Conservation (phyloP, 1,140 invertebrate species). For the Nephila pilipes region DNA sequence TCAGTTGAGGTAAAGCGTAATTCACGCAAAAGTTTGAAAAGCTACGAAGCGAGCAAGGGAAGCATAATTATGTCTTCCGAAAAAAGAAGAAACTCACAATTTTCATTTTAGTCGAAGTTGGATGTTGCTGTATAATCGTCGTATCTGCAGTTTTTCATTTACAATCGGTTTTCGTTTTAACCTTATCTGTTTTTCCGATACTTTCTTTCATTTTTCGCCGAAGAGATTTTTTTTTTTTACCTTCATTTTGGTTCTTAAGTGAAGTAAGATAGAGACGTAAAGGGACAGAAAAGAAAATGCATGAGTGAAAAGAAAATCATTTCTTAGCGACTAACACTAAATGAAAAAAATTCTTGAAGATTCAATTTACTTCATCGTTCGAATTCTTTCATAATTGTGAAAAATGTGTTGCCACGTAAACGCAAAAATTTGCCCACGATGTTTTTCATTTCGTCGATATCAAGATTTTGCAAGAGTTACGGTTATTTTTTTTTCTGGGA, state of each 20-base stretch:
- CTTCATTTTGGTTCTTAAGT: background rate
- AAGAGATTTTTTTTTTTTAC: background rate
- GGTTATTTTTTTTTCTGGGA: background rate
- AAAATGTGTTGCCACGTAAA: background rate
- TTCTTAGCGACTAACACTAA: conserved; percentile 16
- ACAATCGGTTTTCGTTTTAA: conserved; percentile 61
- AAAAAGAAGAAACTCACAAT: background rate
- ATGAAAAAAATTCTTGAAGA: background rate
- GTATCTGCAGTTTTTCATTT: conserved; percentile 45
- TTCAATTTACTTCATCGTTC: conserved; percentile 34
- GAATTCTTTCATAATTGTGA: conserved; percentile 18
- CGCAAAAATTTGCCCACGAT: background rate
- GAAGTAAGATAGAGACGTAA: conserved; percentile 1
- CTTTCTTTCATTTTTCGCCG: conserved; percentile 17
- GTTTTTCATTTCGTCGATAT: background rate
- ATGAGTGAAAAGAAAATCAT: conserved; percentile 40
- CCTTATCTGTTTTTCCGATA: conserved; percentile 59
- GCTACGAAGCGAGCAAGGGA: conserved; percentile 1
- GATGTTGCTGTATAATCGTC: conserved; percentile 9
- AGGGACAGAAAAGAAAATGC: background rate
- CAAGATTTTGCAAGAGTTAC: background rate
- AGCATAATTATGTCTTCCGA: background rate
- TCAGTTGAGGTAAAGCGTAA: background rate
- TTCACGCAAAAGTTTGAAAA: background rate
- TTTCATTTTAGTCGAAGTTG: conserved; percentile 11